Base-by-base conservation (phyloP, 2,888 invertebrate species). In the Chorisops tibialis region DNA sequence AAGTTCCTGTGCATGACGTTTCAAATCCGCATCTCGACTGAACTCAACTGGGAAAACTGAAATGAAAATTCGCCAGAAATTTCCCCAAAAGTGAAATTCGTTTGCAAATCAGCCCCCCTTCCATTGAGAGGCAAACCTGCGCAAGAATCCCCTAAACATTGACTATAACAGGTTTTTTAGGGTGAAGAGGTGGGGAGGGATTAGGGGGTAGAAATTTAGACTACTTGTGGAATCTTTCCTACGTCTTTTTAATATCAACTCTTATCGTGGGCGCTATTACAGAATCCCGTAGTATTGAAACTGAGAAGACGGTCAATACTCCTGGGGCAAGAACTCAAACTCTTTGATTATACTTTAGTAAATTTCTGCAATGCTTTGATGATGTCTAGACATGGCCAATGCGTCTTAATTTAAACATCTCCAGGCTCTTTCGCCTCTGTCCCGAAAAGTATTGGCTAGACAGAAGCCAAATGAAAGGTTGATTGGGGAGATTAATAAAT, bases 11-110 rank as follows among this genome's bases (percentile, higher is more conserved):
- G 38, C 19, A 39, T 35, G 56, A 45, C 43, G 56, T 45, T 45
- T 56, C 56, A 56, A 56, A 56, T 56, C 56, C 56, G 56, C 56
- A 56, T 56, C 56, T 56, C 56, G 56, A 56, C 56, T 56, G 30
- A 56, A 56, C 35, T 5, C 12, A 18, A 21, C 56, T 45, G 56
- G 56, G 45, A 56, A 45, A 56, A 43, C 5, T 45, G 24, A 2
- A 19, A 43, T 19, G 14, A 11, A 43, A 43, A 19, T 11, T 11
- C 14, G 16, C 43, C 30, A 56, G 16, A 4, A 9, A 14, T 35
- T 45, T 35, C 5, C 12, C 16, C 12, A n/a, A 9, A 18, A 21
- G 37, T 37, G 35, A 45, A 45, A n/a, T 45, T 35, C n/a, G 4
- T 11, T 18, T 7, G 30, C 30, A 1, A 1, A 5, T 5, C 7